Evolutionary conservation across 2,888 invertebrate species (phyloP), one percentile per base, ranked within the genome.

Genomic region (Scaptomyza cyrtandrae): DNA sequence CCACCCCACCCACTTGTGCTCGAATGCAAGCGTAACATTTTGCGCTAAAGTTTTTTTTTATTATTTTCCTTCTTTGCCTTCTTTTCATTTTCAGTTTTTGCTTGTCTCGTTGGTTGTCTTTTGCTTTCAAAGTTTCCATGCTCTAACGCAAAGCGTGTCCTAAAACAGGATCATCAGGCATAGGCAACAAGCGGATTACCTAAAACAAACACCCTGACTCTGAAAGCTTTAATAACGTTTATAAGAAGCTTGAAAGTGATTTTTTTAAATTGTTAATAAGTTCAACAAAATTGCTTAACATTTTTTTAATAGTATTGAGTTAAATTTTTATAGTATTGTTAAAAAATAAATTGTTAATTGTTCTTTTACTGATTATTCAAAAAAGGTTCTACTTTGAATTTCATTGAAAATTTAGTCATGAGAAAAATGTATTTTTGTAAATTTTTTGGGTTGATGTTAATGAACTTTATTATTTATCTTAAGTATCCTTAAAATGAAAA

Each of bases 21-120:
- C 66, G 49, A 73, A 56, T 85, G 89, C 89, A 82, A 89, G 86
- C 88, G 89, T 73, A 86, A 89, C 89, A 89, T 83, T 83, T 83
- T 83, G 85, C 82, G 86, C 85, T 72, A 81, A 55, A 71, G 67
- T 89, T 84, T 72, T 77, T 56, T 64, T 39, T 59, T 46, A 27
- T 45, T 49, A 35, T 50, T 55, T 44, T 71, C 19, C 37, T 53
- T 54, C 56, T 27, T 55, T 63, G 68, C 68, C 46, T 43, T 43
- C 56, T 67, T 71, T 66, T 66, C 68, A 69, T 70, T 41, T 57
- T 59, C 35, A 45, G 41, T 61, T 70, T 68, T 63, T 63, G 71
- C 66, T 63, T 75, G 67, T 77, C 73, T 84, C 54, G 43, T 57
- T 64, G 67, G 67, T 68, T 67, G 68, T 77, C 60, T 70, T 64